Evolutionary conservation across 2,888 invertebrate genomes (phyloP), one percentile per base, ranked within the genome.

Genomic region (Vesta saturnalis): DNA sequence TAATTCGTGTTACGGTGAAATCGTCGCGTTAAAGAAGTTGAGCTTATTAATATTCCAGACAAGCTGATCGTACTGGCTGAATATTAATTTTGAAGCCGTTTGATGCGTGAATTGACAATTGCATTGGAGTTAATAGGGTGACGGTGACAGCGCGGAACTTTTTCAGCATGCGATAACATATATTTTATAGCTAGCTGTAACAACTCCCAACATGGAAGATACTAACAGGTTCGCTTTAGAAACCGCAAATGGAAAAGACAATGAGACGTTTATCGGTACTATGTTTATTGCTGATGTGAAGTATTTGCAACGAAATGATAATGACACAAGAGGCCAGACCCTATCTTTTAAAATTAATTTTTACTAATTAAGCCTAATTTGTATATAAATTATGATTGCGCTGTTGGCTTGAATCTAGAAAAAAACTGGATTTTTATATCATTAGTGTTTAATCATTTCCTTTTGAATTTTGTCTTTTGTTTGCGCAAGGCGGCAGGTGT

Each of bases 1-100:
- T 23, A 23, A 39, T 2, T n/a, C 8, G n/a, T n/a, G n/a, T n/a
- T n/a, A n/a, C n/a, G n/a, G n/a, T n/a, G n/a, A n/a, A n/a, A n/a
- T n/a, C n/a, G n/a, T n/a, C n/a, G n/a, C n/a, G n/a, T n/a, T n/a
- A n/a, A n/a, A n/a, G n/a, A n/a, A n/a, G n/a, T n/a, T n/a, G n/a
- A n/a, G n/a, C n/a, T n/a, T n/a, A n/a, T n/a, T n/a, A n/a, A 77
- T 76, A 75, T 70, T 71, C 64, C 54, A 69, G 73, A 73, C 76
- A 77, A 79, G 76, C 77, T 77, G 76, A 78, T 77, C 77, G 73
- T 75, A 76, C n/a, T n/a, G n/a, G n/a, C n/a, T n/a, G n/a, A n/a
- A n/a, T n/a, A n/a, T n/a, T n/a, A n/a, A n/a, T n/a, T n/a, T n/a
- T n/a, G n/a, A n/a, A n/a, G n/a, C n/a, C n/a, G n/a, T n/a, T n/a